Base-by-base conservation (phyloP, 1,140 invertebrate genomes). In the Drosophila ficusphila region DNA sequence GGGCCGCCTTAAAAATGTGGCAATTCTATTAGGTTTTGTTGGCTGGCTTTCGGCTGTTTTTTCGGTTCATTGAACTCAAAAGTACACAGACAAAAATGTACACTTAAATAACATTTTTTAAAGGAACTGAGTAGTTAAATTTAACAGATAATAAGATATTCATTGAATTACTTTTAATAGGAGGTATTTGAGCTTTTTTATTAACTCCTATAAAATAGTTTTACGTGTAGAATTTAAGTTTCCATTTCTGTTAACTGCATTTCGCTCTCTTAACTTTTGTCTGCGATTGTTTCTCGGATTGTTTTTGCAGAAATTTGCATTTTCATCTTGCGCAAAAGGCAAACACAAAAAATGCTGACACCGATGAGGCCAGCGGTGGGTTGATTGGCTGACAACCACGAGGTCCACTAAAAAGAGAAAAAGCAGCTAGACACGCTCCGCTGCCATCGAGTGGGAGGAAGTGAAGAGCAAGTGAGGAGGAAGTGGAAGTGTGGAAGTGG, bases 291-390 rank as follows among this genome's bases (percentile, higher is more conserved):
- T 18, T 76, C 56, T 42, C 61, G 16, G 51, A 41, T 70, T 41
- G 52, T 54, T 38, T 67, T 75, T 88, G 64, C 82, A 89, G 83
- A 82, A 78, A 89, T 82, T 88, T 82, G 82, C 82, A 88, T 88
- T 82, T 89, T 69, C 78, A 86, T 88, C 81, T 79, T 79, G 65
- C 60, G 64, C 54, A 82, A 81, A 75, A 69, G 51, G 19, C 42
- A 78, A 46, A 51, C 14, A 69, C 31, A 60, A 69, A 74, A 79
- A 76, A 89, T 83, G 83, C 74, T 86, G 69, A 73, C 69, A 52
- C 69, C 27, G 69, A 73, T 73, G 70, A 74, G 62, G 36, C 56
- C 53, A 56, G 57, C 79, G 49, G 52, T 83, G 54, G 75, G 60
- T 78, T 85, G 70, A 85, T 78, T 83, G 57, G 41, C 44, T 62